A percentile compares a stretch with the other conserved stretches of the same genome.
Conservation (phyloP, 2,113 vertebrate genomes). For the Poicephalus gulielmi region DNA sequence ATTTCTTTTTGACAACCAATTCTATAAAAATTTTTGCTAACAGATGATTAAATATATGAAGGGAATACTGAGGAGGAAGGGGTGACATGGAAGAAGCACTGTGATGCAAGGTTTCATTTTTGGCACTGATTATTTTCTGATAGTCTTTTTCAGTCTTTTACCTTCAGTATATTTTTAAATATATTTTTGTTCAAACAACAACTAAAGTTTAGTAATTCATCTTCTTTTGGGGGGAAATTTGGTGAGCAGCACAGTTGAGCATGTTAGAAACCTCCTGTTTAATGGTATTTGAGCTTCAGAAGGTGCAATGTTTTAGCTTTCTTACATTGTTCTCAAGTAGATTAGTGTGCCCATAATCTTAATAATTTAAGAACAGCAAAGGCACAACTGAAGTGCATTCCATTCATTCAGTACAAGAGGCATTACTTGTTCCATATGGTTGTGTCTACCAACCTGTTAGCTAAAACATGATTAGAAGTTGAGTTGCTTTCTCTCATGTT, state of each 20-base stretch:
- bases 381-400: neutral
- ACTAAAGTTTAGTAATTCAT: neutral
- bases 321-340: neutral
- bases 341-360: neutral
- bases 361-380: slow-evolving; percentile 1
- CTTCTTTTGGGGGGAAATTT: neutral
- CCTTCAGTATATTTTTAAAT: neutral
- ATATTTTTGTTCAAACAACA: neutral
- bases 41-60: slow-evolving; percentile 1
- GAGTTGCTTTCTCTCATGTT: neutral
- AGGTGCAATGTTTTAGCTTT: neutral
- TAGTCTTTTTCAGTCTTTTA: neutral
- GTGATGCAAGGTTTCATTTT: neutral
- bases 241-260: neutral
- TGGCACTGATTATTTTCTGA: neutral
- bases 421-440: slow-evolving; percentile 27
- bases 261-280: neutral
- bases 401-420: slow-evolving; percentile 11
- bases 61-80: neutral
- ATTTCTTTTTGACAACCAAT: slow-evolving; percentile 29
- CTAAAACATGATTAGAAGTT: slow-evolving; percentile 27
- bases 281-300: neutral
- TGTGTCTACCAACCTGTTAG: slow-evolving; percentile 46
- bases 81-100: neutral
- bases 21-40: slow-evolving; percentile 6